Conservation (phyloP, 2,113 vertebrate genomes). For the Eretmochelys imbricata region DNA sequence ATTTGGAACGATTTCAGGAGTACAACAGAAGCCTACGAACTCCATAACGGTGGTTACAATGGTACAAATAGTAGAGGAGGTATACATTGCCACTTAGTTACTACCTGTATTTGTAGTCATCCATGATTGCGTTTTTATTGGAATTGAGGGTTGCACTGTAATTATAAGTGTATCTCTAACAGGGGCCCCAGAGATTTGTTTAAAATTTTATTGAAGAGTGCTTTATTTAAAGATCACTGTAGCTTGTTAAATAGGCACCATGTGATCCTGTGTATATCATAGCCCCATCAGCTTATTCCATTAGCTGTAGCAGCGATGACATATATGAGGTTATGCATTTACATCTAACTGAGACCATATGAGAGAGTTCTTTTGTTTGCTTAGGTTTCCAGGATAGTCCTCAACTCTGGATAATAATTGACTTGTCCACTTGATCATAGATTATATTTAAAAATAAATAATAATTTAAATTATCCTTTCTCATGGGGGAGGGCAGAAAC, state of each 20-base stretch:
- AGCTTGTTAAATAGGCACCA: background rate
- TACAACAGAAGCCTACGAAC: background rate
- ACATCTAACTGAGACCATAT: accelerated
- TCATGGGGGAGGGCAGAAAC: background rate
- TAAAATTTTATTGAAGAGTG: background rate
- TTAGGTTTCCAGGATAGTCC: background rate
- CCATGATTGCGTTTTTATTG: slow-evolving; percentile 31
- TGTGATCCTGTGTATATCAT: background rate
- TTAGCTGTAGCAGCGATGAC: background rate
- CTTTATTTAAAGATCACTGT: slow-evolving; percentile 27
- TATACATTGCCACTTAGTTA: slow-evolving; percentile 7
- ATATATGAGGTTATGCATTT: background rate
- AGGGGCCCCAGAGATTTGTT: slow-evolving; percentile 6
- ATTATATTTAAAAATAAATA: background rate
- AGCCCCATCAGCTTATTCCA: background rate
- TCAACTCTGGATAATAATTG: background rate
- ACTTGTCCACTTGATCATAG: background rate
- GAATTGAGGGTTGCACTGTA: background rate
- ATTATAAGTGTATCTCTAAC: slow-evolving; percentile 27
- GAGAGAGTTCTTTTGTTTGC: background rate
- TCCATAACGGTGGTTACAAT: background rate
- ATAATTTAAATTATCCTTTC: background rate
- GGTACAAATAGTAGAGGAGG: background rate
- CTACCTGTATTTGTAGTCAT: slow-evolving; percentile 17
- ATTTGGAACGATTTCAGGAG: background rate